A percentile compares a stretch with the other conserved stretches of the same genome.
phyloP scores from a whole-genome alignment of 2,797 vertebrate species.

The Epinephelus awoara region DNA sequence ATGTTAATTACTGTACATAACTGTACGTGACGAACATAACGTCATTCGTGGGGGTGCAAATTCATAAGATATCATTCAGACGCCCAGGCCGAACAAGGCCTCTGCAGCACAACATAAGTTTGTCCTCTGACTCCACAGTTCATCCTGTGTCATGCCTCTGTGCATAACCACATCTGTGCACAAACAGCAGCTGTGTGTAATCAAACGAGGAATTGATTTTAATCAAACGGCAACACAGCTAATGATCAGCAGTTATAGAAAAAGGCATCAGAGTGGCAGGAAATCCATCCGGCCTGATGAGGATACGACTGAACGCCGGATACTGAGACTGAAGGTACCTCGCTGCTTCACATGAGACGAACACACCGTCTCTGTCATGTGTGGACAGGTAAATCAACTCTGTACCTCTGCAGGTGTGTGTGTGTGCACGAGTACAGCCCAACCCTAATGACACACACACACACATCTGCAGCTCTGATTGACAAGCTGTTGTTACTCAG shows the following conservation, averaged over 20 bases:
- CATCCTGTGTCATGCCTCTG: slow-evolving; percentile 21
- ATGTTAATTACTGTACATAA: too few relatives aligned
- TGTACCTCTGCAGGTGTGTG: neutral
- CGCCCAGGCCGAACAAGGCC: too few relatives aligned
- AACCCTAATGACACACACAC: slow-evolving; percentile 16
- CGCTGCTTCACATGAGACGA: slow-evolving; percentile 1
- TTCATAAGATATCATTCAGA: too few relatives aligned
- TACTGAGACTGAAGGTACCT: neutral
- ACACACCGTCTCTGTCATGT: neutral
- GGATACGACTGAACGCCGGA: neutral
- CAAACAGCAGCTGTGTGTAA: slow-evolving; percentile 40
- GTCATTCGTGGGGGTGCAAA: too few relatives aligned
- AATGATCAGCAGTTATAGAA: slow-evolving; percentile 56
- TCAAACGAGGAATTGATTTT: slow-evolving; percentile 58
- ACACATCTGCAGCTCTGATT: slow-evolving; percentile 54
- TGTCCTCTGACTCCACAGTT: slow-evolving; percentile 1
- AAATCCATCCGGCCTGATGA: slow-evolving; percentile 63
- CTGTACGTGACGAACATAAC: too few relatives aligned
- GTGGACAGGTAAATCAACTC: slow-evolving; percentile 31
- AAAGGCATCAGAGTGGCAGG: slow-evolving; percentile 43
- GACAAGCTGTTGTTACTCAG: slow-evolving; percentile 74
- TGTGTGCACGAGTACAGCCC: neutral
- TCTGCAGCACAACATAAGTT: neutral
- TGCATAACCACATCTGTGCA: slow-evolving; percentile 12
- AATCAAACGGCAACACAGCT: slow-evolving; percentile 46